Evolutionary conservation across 2,797 vertebrate species (phyloP).

Genomic region (Threskiornis aethiopicus): DNA sequence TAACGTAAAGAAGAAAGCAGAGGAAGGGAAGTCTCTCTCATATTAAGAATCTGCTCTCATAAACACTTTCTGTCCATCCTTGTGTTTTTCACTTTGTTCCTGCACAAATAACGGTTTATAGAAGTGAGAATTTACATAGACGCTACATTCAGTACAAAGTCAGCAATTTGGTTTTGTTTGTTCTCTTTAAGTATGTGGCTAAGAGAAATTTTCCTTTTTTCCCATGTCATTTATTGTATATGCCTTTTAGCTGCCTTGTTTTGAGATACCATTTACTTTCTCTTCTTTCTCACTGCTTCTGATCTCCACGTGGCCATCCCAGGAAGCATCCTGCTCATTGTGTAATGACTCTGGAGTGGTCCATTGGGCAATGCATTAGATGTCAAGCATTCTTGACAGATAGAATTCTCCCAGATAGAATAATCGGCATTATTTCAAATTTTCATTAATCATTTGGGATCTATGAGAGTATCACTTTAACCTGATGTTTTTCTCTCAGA

Average conservation of each 20-base stretch:
- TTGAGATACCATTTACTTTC: not conserved
- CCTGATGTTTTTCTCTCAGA: not conserved
- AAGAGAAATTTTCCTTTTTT: not conserved
- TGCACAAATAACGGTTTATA: not conserved
- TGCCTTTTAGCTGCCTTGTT: not conserved
- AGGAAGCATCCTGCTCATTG: not conserved
- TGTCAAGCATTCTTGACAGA: not conserved
- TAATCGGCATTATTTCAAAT: not conserved
- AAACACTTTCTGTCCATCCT: not conserved
- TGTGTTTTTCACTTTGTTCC: not conserved
- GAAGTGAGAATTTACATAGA: not conserved
- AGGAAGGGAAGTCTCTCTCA: not conserved
- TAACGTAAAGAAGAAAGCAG: not conserved
- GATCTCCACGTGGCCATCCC: fast-evolving
- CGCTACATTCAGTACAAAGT: not conserved
- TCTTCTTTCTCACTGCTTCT: not conserved
- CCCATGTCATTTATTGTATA: not conserved
- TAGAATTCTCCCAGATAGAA: not conserved
- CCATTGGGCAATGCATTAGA: fast-evolving
- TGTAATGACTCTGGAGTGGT: fast-evolving
- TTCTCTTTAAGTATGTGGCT: not conserved
- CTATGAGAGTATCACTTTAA: not conserved
- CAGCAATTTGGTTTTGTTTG: not conserved
- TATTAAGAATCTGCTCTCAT: not conserved
- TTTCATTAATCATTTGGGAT: not conserved